Percentiles rank a stretch among this genome's conserved stretches.
These are phyloP conservation scores for Phrynocephalus versicolor DNA, from an alignment of 2,113 vertebrate genomes.

Conservation along the genomic window DNA sequence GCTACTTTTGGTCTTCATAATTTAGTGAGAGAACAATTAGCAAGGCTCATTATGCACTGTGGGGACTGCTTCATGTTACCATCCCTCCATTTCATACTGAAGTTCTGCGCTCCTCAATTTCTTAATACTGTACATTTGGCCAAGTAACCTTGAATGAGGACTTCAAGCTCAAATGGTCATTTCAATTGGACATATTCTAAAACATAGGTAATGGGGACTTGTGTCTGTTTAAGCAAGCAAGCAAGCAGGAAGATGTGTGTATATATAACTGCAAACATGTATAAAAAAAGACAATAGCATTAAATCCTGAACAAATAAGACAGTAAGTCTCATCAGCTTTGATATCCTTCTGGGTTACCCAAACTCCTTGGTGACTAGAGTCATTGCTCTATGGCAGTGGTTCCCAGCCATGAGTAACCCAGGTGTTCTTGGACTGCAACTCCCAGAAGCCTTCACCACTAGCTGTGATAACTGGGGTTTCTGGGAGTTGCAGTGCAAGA, in stretches of 20 bases:
- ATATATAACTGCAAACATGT: not conserved
- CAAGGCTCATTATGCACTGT: constrained; percentile 30
- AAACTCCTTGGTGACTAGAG: not conserved
- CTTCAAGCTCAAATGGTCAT: constrained; percentile 20
- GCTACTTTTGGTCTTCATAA: constrained; percentile 56
- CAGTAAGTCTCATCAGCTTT: not conserved
- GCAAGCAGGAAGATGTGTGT: not conserved
- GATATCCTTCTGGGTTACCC: not conserved
- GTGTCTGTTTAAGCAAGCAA: not conserved
- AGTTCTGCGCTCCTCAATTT: not conserved
- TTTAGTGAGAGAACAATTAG: constrained; percentile 34
- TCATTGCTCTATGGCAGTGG: not conserved
- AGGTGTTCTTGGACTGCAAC: not conserved
- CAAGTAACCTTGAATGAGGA: constrained; percentile 43
- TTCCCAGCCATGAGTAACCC: not conserved
- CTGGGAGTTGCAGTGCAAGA: too few species aligned
- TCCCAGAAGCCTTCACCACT: not conserved
- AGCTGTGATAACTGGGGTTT: too few species aligned
- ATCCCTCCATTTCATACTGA: constrained; percentile 53
- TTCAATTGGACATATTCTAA: constrained; percentile 31
- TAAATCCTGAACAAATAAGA: not conserved
- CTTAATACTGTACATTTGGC: constrained; percentile 27
- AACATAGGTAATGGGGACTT: constrained; percentile 9
- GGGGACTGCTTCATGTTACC: constrained; percentile 42
- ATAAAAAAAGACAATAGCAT: not conserved